Percentiles rank a stretch among this genome's conserved stretches.
These are phyloP conservation scores for Euplagia quadripunctaria DNA, from an alignment of 2,888 invertebrate species.

Conservation along the genomic window DNA sequence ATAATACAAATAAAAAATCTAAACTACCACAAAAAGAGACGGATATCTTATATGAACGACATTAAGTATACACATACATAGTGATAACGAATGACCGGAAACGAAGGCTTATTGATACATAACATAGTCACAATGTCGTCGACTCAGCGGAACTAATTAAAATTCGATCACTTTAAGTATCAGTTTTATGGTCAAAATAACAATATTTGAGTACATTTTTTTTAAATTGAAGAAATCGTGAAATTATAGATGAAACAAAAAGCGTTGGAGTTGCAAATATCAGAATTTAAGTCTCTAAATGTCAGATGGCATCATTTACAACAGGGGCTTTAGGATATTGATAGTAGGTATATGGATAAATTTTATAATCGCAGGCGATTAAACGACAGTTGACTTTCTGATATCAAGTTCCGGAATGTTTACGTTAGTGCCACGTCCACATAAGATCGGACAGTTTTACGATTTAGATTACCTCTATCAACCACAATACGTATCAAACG, in stretches of 20 bases:
- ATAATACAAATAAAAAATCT: too few species aligned
- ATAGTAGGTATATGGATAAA: too few species aligned
- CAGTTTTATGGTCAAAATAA: too few species aligned
- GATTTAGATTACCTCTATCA: slow-evolving; percentile 62
- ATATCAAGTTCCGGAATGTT: slow-evolving; percentile 5
- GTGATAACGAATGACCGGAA: not conserved
- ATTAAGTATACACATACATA: not conserved
- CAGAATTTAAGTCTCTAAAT: too few species aligned
- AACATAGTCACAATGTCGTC: not conserved
- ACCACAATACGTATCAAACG: slow-evolving; percentile 61
- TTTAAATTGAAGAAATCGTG: too few species aligned
- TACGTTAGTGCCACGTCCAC: slow-evolving; percentile 24
- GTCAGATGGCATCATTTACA: too few species aligned
- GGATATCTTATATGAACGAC: not conserved
- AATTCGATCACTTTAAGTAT: too few species aligned
- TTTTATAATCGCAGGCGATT: not conserved
- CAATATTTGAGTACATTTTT: too few species aligned
- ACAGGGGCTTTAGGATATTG: too few species aligned
- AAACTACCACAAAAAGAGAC: too few species aligned
- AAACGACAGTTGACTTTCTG: slow-evolving; percentile 7
- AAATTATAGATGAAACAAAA: too few species aligned
- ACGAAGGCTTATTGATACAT: not conserved
- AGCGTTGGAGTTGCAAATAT: too few species aligned
- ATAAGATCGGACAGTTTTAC: slow-evolving; percentile 60
- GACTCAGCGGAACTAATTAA: not conserved